Base-by-base conservation (phyloP, 2,888 invertebrate species). In the Scaptodrosophila latifasciaeformis region DNA sequence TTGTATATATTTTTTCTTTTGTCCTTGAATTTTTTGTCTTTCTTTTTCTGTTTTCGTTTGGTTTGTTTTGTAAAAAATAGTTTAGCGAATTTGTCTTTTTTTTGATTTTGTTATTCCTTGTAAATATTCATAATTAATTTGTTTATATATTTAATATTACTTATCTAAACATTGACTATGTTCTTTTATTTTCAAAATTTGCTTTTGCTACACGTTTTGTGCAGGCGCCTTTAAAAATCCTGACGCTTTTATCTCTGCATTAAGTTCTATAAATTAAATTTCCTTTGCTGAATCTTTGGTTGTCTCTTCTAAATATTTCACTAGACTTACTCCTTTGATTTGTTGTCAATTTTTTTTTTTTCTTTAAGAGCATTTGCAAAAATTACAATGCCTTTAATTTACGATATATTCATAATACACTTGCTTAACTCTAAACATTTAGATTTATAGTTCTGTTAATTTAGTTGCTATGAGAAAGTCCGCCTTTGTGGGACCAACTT, bases 151-250 rank as follows among this genome's bases (percentile, higher is more conserved):
- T 67, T 67, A 67, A 54, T 63, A 46, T 58, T 67, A 57, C 74
- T 74, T 68, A 77, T 59, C 74, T 74, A 70, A 70, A 74, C 75
- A 75, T 74, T 77, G 75, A 77, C 78, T 74, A 77, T 69, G 58
- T 47, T 66, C 69, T 69, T 51, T 67, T n/a, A n/a, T n/a, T n/a
- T n/a, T n/a, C n/a, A n/a, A n/a, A 71, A 65, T 70, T 74, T 70
- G 78, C 77, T 69, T 67, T 74, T 70, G 60, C 72, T 70, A 66
- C 77, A 76, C 68, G 63, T 63, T n/a, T n/a, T 70, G 63, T 67
- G 63, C 43, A 47, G 46, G 54, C 62, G 49, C 56, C 40, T 55
- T 67, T 59, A n/a, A n/a, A n/a, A n/a, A n/a, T n/a, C n/a, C 44
- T n/a, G 19, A 46, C 42, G 34, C 56, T 31, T 45, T 18, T 46